Conservation (phyloP, 2,888 invertebrate genomes). For the Xylocampa areola region DNA sequence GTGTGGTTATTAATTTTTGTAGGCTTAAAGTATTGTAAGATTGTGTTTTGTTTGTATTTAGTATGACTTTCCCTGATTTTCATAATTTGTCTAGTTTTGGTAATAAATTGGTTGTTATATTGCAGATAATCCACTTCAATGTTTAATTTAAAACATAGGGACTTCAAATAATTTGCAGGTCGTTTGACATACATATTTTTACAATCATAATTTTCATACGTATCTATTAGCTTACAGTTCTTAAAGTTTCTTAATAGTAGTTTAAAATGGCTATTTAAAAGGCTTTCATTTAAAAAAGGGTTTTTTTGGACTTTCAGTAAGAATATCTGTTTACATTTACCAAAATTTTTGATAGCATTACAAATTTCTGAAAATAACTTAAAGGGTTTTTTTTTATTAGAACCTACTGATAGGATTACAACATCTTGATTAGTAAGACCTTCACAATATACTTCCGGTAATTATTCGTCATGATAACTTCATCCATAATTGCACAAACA, state of each 20-base stretch:
- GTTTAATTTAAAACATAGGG: slow-evolving; percentile 1
- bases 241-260: not conserved
- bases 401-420: not conserved
- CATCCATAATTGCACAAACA: too few relatives aligned
- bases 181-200: not conserved
- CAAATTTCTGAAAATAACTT: not conserved
- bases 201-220: slow-evolving; percentile 1
- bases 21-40: slow-evolving; percentile 3
- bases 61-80: not conserved
- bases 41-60: slow-evolving; percentile 2
- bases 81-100: not conserved
- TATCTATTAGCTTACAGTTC: slow-evolving; percentile 1
- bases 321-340: slow-evolving; percentile 2
- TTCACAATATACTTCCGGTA: too few relatives aligned
- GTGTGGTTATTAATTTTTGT: too few relatives aligned
- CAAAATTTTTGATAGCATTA: not conserved
- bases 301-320: not conserved
- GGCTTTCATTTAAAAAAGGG: not conserved
- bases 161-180: too few relatives aligned
- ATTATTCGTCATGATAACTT: too few relatives aligned
- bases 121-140: not conserved
- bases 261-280: not conserved
- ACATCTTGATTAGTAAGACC: not conserved
- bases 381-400: slow-evolving; percentile 1
- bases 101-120: not conserved